A percentile compares a stretch with the other conserved stretches of the same genome.
Evolutionary conservation across 2,888 invertebrate species (phyloP).

Genomic region (Epinotia nisella): DNA sequence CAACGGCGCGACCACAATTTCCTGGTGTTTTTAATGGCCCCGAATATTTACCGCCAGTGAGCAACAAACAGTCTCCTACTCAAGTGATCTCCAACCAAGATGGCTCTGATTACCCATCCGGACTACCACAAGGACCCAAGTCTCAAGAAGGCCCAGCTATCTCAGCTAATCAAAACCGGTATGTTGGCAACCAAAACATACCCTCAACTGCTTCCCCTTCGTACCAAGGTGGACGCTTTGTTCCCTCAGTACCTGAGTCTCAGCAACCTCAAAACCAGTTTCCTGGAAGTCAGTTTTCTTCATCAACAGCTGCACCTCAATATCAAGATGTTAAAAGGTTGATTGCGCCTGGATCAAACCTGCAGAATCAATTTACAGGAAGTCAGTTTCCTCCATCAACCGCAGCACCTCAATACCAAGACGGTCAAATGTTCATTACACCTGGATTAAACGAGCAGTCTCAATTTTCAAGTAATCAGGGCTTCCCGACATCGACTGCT

Average conservation of each 20-base stretch:
- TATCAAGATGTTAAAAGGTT: constrained; percentile 4
- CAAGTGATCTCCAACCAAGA: constrained; percentile 3
- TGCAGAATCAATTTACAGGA: constrained; percentile 1
- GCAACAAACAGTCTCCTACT: constrained; percentile 1
- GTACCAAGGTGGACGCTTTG: constrained; percentile 12
- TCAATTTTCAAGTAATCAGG: background rate
- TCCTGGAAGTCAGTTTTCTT: constrained; percentile 1
- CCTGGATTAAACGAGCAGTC: constrained; percentile 4
- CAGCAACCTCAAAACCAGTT: constrained; percentile 2
- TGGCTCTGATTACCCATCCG: constrained; percentile 14
- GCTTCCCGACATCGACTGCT: constrained; percentile 10
- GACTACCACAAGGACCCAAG: constrained; percentile 16
- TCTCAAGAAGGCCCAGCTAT: constrained; percentile 18
- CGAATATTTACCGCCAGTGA: constrained; percentile 32
- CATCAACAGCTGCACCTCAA: background rate
- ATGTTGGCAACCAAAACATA: background rate
- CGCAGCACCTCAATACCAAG: constrained; percentile 15
- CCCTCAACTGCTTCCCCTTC: constrained; percentile 13
- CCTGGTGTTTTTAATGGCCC: constrained; percentile 8
- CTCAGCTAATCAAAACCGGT: background rate
- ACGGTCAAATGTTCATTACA: constrained; percentile 1
- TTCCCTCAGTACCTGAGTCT: background rate
- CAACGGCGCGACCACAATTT: constrained; percentile 15
- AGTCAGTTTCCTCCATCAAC: constrained; percentile 13
- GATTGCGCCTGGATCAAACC: background rate